Base-by-base conservation (phyloP, 2,888 invertebrate species). In the Ochropacha duplaris region DNA sequence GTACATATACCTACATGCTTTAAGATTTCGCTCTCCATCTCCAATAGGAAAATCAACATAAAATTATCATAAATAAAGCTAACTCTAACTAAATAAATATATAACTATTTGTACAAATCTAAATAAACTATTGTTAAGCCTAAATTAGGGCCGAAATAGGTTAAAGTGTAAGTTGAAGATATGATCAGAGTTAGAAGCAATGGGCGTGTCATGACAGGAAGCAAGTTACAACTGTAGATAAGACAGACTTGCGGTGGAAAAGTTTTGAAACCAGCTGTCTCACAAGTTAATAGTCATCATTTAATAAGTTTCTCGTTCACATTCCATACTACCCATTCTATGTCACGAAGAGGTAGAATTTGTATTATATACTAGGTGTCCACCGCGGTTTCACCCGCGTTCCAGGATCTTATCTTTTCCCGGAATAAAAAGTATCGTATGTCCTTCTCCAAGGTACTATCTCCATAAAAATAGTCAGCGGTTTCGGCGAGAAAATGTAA, bases 221-320 rank as follows among this genome's bases (percentile, higher is more conserved):
- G 19, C 44, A 44, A 44, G 44, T 44, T 19, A 44, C 44, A 44
- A 44, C 44, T 44, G 19, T 19, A 44, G 44, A 44, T 44, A 44
- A 44, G 44, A n/a, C 44, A 16, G 44, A 44, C 44, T 44, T 44
- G 44, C 44, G 44, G 44, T 44, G 44, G 44, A 44, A 44, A 44
- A 44, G 16, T 44, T 44, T 19, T 44, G 44, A 44, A 19, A 19
- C 44, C 44, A 19, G 44, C 44, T 44, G 44, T 44, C 44, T 44
- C 44, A 6, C n/a, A 19, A 44, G 44, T 44, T 44, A 44, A 44
- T 44, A 44, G 44, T 44, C 44, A 19, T 44, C 4, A 44, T 19
- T 44, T 19, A 44, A 19, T 44, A 44, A 44, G 44, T 44, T 44
- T n/a, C 44, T 44, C 44, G 44, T 44, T 44, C 19, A 36, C 2